Conservation (phyloP, 1,140 invertebrate genomes). For the Drosophila trapezifrons region DNA sequence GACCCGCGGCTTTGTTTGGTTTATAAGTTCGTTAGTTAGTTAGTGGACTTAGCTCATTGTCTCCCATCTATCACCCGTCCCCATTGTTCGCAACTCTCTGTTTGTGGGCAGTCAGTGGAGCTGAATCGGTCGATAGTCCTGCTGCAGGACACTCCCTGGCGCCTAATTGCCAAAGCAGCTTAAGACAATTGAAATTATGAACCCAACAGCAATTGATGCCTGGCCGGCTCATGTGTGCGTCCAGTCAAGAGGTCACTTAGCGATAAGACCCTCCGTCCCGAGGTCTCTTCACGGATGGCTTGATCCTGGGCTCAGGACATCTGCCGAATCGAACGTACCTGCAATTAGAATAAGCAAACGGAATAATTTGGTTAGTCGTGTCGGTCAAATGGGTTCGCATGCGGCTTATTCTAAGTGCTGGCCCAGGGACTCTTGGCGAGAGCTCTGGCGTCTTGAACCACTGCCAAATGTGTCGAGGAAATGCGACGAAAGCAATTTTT, state of each 20-base stretch:
- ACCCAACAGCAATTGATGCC: slow-evolving; percentile 45
- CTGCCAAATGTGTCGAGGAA: slow-evolving; percentile 69
- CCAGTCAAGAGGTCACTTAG: slow-evolving; percentile 59
- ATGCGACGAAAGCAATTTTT: slow-evolving; percentile 66
- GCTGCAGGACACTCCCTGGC: slow-evolving; percentile 23
- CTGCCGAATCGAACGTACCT: slow-evolving; percentile 41
- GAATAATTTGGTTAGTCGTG: slow-evolving; percentile 36
- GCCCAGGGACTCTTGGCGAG: slow-evolving; percentile 13
- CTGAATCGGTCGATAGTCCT: slow-evolving; percentile 56
- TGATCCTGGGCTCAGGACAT: slow-evolving; percentile 17
- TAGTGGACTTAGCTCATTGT: slow-evolving; percentile 48
- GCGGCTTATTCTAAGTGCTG: slow-evolving; percentile 19
- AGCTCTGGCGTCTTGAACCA: slow-evolving; percentile 38
- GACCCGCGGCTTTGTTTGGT: slow-evolving; percentile 73
- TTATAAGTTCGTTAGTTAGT: slow-evolving; percentile 75
- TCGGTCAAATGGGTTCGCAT: slow-evolving; percentile 9
- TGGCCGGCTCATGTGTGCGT: slow-evolving; percentile 16
- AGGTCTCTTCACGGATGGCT: slow-evolving; percentile 33
- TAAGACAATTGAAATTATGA: slow-evolving; percentile 78
- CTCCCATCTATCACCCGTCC: slow-evolving; percentile 15
- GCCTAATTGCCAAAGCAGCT: slow-evolving; percentile 74
- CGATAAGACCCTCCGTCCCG: slow-evolving; percentile 54
- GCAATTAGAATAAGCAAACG: slow-evolving; percentile 47
- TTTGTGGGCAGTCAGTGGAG: slow-evolving; percentile 45
- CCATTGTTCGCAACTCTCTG: background rate